These are phyloP conservation scores for Clepsis dumicolana DNA, from an alignment of 2,888 invertebrate species.

Conservation along the genomic window DNA sequence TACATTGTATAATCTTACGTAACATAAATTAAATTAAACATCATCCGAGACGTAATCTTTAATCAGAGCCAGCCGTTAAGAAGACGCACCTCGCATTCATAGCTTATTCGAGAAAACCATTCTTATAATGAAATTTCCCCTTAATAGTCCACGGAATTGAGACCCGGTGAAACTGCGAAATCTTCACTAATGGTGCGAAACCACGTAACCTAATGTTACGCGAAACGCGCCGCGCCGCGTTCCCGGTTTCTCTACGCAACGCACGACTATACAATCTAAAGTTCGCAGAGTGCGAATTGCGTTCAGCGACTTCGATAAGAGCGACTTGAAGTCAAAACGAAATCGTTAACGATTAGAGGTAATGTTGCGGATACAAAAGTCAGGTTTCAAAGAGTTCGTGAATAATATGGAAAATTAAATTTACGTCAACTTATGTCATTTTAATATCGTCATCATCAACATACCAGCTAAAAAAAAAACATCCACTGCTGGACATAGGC, in stretches of 20 bases:
- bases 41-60: constrained; percentile 63
- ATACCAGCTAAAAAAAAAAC: too few species aligned
- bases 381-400: neutral
- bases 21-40: constrained; percentile 68
- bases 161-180: constrained; percentile 74
- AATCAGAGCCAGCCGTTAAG: constrained; percentile 63
- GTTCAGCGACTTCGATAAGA: constrained; percentile 47
- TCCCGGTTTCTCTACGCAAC: constrained; percentile 36
- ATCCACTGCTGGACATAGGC: too few species aligned
- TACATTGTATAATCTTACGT: constrained; percentile 57
- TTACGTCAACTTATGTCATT: too few species aligned
- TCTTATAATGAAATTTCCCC: constrained; percentile 78
- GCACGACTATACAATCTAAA: constrained; percentile 50
- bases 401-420: too few species aligned
- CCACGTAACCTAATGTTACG: constrained; percentile 69
- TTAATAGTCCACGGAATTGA: constrained; percentile 73
- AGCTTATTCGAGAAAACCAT: constrained; percentile 70
- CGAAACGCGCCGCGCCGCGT: constrained; percentile 51
- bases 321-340: constrained; percentile 48
- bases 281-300: constrained; percentile 53
- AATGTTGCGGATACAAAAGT: constrained; percentile 19
- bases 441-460: too few species aligned
- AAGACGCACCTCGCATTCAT: constrained; percentile 61
- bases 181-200: constrained; percentile 74
- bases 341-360: constrained; percentile 52